These are phyloP conservation scores for Eilema depressum DNA, from an alignment of 2,888 invertebrate species.

Conservation along the genomic window DNA sequence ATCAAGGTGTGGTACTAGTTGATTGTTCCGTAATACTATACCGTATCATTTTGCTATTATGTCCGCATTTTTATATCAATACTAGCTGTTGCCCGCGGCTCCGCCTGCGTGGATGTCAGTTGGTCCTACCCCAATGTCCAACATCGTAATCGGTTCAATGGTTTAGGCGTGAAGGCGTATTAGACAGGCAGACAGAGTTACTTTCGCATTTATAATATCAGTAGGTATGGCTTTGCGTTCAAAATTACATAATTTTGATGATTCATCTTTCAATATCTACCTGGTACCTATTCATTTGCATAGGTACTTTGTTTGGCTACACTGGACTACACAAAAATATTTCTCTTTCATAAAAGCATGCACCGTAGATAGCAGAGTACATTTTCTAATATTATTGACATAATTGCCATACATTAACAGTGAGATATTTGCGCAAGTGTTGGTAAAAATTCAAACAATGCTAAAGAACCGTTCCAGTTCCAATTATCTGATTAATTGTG, in stretches of 20 bases:
- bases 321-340: background rate
- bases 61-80: background rate
- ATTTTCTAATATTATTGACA: background rate
- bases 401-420: constrained; percentile 6
- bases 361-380: background rate
- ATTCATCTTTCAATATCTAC: background rate
- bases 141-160: too few species aligned
- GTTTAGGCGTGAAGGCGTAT: too few species aligned
- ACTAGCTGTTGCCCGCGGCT: too few species aligned
- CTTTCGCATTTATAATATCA: too few species aligned
- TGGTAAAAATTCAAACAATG: constrained; percentile 53
- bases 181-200: too few species aligned
- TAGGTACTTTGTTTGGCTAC: background rate
- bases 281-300: background rate
- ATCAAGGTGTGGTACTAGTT: constrained; percentile 42
- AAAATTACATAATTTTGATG: constrained; percentile 4
- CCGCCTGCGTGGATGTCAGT: too few species aligned
- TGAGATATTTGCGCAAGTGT: constrained; percentile 45
- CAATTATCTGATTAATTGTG: constrained; percentile 73
- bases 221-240: too few species aligned
- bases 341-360: background rate
- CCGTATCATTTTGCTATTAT: constrained; percentile 6
- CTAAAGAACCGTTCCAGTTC: constrained; percentile 67
- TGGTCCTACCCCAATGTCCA: too few species aligned
- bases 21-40: constrained; percentile 33